These are phyloP conservation scores for Pampus argenteus DNA, from an alignment of 2,797 vertebrate genomes.

Conservation along the genomic window DNA sequence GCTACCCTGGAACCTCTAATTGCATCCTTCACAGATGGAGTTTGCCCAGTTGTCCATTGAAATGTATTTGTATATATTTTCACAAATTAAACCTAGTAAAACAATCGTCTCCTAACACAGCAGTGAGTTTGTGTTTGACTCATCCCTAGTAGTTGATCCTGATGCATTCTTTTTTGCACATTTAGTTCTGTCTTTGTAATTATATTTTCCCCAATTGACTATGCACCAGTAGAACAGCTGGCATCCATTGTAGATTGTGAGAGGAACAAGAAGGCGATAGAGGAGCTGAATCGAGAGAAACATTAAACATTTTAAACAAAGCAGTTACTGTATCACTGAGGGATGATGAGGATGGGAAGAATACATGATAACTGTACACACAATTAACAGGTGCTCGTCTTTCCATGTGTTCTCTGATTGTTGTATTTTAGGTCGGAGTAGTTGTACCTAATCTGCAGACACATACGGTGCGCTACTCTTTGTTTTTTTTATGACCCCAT, in stretches of 20 bases:
- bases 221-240: not conserved
- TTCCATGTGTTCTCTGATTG: not conserved
- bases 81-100: not conserved
- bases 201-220: not conserved
- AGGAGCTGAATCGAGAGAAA: not conserved
- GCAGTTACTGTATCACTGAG: not conserved
- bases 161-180: not conserved
- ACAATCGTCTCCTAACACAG: not conserved
- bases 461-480: constrained; percentile 1
- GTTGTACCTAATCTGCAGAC: not conserved
- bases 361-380: not conserved
- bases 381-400: no score
- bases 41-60: not conserved
- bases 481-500: constrained; percentile 2
- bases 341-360: not conserved
- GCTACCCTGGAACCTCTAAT: not conserved
- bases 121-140: not conserved
- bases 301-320: constrained; percentile 1
- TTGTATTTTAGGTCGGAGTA: not conserved
- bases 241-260: not conserved
- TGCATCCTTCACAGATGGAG: not conserved
- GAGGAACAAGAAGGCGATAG: not conserved
- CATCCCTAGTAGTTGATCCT: not conserved
- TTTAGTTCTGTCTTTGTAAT: not conserved
- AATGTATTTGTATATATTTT: not conserved